Evolutionary conservation across 2,888 invertebrate species (phyloP), one percentile per base, ranked within the genome.

Genomic region (Pachydiplax longipennis): DNA sequence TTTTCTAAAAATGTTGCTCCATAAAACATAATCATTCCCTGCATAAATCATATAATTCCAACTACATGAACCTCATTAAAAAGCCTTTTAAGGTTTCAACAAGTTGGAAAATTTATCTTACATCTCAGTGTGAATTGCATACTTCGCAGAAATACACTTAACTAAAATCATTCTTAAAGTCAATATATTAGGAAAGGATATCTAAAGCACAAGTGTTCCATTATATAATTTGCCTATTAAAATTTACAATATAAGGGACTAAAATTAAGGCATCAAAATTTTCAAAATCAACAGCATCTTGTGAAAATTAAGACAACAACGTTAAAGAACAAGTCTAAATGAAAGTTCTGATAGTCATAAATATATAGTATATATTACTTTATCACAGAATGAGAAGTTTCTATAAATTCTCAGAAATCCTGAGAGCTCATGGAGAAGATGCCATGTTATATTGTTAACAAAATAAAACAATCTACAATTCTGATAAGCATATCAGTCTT

Each of bases 321-420:
- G 8, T 31, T 73, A 73, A n/a, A 73, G 25, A 15, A 10, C 4
- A 25, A 73, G 1, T 31, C 31, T 13, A 73, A 31, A 73, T 31
- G 10, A 73, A 73, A 31, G 31, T 31, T 25, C 13, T 73, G 13
- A 73, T 73, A 31, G 5, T 73, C 12, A 73, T 61, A 65, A 37
- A 61, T 61, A 65, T 61, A 22, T 37, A 61, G 35, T 61, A 61
- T 35, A n/a, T 87, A 61, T 22, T n/a, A 37, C 61, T 61, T 61
- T 87, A 87, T 87, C 87, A 87, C 87, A 87, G 87, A 61, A 87
- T 87, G 37, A 37, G 87, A 58, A 61, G 61, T 87, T 87, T 13
- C 87, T 87, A 61, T 37, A 40, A 22, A 73, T 73, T 25, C 61
- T 87, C 22, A 61, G 37, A 37, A 61, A 87, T 61, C 35, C n/a